Percentiles rank a stretch among this genome's conserved stretches.
These are phyloP conservation scores for Tipula lateralis DNA, from an alignment of 2,888 invertebrate genomes.

Conservation along the genomic window DNA sequence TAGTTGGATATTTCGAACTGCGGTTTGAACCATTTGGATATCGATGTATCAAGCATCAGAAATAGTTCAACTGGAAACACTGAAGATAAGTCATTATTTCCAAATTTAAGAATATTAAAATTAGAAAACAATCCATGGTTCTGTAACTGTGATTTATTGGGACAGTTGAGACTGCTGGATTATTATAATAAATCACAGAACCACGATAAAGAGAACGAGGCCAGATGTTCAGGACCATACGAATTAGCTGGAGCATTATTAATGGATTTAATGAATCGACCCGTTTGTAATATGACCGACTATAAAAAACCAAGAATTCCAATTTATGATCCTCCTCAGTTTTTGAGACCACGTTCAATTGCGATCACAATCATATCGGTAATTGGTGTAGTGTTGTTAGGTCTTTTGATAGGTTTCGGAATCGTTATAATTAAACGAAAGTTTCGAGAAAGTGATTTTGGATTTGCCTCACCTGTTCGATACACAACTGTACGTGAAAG, in stretches of 20 bases:
- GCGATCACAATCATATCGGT: conserved; percentile 45
- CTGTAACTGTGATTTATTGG: conserved; percentile 55
- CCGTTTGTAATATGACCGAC: conserved; percentile 32
- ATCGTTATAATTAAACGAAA: conserved; percentile 39
- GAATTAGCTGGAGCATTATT: conserved; percentile 42
- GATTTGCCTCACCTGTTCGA: conserved; percentile 35
- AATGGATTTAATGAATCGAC: conserved; percentile 39
- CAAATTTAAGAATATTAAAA: conserved; percentile 53
- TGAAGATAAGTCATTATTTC: conserved; percentile 39
- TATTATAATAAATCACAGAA: conserved; percentile 30
- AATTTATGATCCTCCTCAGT: conserved; percentile 46
- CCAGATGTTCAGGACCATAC: conserved; percentile 45
- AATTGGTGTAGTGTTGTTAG: conserved; percentile 42
- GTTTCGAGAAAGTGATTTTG: conserved; percentile 33
- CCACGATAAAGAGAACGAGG: conserved; percentile 32
- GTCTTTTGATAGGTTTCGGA: conserved; percentile 44
- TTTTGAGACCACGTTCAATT: conserved; percentile 45
- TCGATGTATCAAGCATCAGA: not conserved
- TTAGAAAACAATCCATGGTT: conserved; percentile 61
- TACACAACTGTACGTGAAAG: conserved; percentile 37
- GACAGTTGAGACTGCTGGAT: conserved; percentile 41
- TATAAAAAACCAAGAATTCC: conserved; percentile 35
- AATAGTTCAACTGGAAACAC: not conserved
- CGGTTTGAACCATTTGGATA: conserved; percentile 51
- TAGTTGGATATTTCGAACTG: conserved; percentile 62